Evolutionary conservation across 2,888 invertebrate species (phyloP), one percentile per base, ranked within the genome.

Genomic region (Nomada lathburiana): DNA sequence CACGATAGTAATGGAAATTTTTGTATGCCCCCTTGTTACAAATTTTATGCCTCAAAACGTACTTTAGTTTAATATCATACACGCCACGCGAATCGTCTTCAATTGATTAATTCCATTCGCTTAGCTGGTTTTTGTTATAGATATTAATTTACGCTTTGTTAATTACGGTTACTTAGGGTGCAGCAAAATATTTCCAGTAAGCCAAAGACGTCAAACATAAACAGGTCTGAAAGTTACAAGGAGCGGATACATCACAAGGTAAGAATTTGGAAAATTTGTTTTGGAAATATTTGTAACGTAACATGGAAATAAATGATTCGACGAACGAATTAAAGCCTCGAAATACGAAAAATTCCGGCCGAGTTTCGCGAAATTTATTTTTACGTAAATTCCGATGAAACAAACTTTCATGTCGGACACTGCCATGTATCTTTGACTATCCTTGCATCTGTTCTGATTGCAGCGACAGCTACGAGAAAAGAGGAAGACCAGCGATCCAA

Each of bases 401-500:
- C 18, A 13, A 36, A 55, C 55, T 42, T 52, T 57, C 26, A 1
- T 16, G 20, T 44, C 13, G 11, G 11, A 20, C 0, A 18, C 10
- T 55, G 50, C 2, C 50, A 42, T 16, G 0, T 69, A 13, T 65
- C 42, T 52, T 55, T 57, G 76, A 50, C 9, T 50, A 76, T 79
- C 23, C 60, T 36, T 26, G 10, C 36, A 57, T 67, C 52, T 74
- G 23, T 80, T 84, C 82, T 68, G 55, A 89, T 95, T 95, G 18
- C 95, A 96, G 95, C 95, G 96, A 90, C 96, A 96, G 92, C 91
- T 95, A 85, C 95, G 96, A 84, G 96, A 96, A 92, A 95, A 96
- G 90, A 95, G 97, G 91, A 97, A 97, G 94, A 96, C 97, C 90
- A 97, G 97, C 91, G 97, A 97, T 95, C 97, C 97, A 64, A 97